Evolutionary conservation across 2,888 invertebrate genomes (phyloP), one percentile per base, ranked within the genome.

Genomic region (Alviniconcha strummeri): DNA sequence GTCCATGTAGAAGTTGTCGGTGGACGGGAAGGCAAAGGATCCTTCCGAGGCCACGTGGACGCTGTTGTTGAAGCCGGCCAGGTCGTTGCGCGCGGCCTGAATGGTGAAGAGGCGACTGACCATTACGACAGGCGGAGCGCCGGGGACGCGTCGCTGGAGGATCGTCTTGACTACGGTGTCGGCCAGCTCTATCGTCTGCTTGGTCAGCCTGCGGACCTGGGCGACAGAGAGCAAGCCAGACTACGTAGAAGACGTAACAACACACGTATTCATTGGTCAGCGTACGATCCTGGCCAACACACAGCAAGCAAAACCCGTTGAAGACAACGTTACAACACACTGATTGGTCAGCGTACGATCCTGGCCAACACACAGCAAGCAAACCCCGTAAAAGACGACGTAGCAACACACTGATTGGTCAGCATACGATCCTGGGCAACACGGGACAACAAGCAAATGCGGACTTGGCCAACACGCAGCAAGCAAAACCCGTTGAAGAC

Each of bases 151-250:
- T 5, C 88, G 88, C 83, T 88, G 86, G 67, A 89, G 87, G 15
- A 90, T 83, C 8, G 88, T 88, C 78, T 86, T 87, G 19, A 88
- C 87, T 11, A 90, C 86, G 17, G 84, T 84, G 55, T 89, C 88
- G 19, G 89, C 87, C 17, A 89, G 84, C 55, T 86, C 85, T 80
- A 90, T 84, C 17, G 88, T 90, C 75, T 87, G 85, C 11, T 84
- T 87, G n/a, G 89, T 89, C 13, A 90, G 80, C 57, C 84, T 82
- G 57, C 88, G 87, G 7, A 87, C 88, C 90, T 90, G 81, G n/a
- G 79, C 74, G 52, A 36, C 36, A 36, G 3, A 36, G 36, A 36
- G 36, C 36, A 36, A 36, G 36, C 36, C 36, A 36, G 36, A 36
- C 36, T 36, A 36, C 36, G 36, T 36, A 36, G 36, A 36, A 36